phyloP scores from a whole-genome alignment of 2,797 vertebrate genomes.

The Sebastes vulpes region DNA sequence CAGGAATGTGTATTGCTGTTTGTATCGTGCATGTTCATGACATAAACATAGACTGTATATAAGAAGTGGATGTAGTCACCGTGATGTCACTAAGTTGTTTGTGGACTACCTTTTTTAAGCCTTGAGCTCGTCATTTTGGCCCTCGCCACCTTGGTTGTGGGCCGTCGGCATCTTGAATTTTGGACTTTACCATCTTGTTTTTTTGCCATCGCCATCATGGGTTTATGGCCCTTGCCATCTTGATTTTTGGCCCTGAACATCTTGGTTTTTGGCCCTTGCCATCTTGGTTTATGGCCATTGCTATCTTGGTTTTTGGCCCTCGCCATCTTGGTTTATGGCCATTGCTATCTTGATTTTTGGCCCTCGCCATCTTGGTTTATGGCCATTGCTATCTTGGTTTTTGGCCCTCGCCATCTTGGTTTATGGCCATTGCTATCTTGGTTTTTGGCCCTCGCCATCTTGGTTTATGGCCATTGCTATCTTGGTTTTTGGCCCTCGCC shows the following conservation, averaged over 20 bases:
- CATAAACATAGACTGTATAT: not conserved
- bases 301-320: accelerated
- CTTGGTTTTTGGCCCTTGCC: accelerated
- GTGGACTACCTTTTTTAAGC: too few relatives aligned
- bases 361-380: accelerated
- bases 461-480: accelerated
- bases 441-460: accelerated
- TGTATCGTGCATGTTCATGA: not conserved
- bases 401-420: accelerated
- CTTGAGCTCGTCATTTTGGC: too few relatives aligned
- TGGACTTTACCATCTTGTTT: too few relatives aligned
- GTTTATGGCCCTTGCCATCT: accelerated
- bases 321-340: accelerated
- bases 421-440: accelerated
- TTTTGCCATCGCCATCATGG: accelerated
- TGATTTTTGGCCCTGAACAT: accelerated
- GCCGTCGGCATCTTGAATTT: too few relatives aligned
- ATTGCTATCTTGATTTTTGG: accelerated
- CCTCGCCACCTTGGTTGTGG: too few relatives aligned
- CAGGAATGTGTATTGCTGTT: not conserved
- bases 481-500: accelerated
- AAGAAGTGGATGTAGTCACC: too few relatives aligned
- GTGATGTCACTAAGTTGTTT: too few relatives aligned
- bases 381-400: too few relatives aligned
- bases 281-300: too few relatives aligned